Conservation (phyloP, 2,113 vertebrate genomes). For the Danionella cerebrum region DNA sequence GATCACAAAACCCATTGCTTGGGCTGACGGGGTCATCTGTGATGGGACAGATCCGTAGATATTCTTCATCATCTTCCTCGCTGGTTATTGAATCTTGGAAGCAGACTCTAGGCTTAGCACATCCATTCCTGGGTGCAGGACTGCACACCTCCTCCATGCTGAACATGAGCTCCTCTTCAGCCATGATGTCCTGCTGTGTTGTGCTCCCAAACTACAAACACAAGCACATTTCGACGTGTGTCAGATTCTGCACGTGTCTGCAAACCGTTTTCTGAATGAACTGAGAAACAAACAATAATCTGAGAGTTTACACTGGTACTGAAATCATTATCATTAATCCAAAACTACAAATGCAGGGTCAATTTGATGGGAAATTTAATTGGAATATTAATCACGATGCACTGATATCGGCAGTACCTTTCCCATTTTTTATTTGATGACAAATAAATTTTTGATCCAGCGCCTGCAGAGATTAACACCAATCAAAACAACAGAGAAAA, state of each 20-base stretch:
- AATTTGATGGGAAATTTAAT: too few species aligned
- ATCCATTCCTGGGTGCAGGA: conserved; percentile 26
- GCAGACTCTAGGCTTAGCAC: conserved; percentile 17
- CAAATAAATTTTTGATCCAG: too few species aligned
- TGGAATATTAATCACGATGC: too few species aligned
- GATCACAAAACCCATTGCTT: conserved; percentile 62
- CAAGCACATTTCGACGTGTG: neutral
- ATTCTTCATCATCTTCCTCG: conserved; percentile 81
- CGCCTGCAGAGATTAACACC: too few species aligned
- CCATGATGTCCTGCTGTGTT: conserved; percentile 60
- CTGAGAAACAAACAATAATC: neutral
- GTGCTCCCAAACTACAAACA: neutral
- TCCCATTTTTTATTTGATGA: too few species aligned
- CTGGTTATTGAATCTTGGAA: conserved; percentile 60
- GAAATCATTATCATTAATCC: too few species aligned
- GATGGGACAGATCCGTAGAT: conserved; percentile 78
- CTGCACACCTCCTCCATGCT: conserved; percentile 83
- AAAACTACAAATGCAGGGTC: too few species aligned
- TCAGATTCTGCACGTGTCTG: neutral
- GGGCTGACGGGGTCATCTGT: conserved; percentile 72
- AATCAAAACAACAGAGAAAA: neutral
- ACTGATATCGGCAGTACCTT: too few species aligned
- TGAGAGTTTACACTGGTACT: too few species aligned
- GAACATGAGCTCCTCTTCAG: conserved; percentile 94
- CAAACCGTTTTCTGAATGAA: neutral